Evolutionary conservation across 64 coral and sea anemone genomes (phyloP).

Genomic region (Porites australiensis): DNA sequence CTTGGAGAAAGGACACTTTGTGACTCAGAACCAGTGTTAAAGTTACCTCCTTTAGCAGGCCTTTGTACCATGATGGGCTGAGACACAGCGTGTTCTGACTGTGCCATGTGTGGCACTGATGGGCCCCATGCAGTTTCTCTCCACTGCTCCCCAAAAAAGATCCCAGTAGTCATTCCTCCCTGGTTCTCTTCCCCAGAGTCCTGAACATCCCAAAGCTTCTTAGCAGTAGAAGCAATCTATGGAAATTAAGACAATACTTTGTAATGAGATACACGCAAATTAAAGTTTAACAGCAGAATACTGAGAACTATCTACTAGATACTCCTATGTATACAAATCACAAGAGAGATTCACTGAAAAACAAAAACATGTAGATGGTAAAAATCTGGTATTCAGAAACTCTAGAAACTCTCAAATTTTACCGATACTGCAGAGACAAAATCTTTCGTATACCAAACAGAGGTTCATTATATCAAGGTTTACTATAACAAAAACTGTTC

Average conservation of each 20-base stretch:
- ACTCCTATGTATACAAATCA: too few relatives aligned
- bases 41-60: slow-evolving; percentile 79
- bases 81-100: slow-evolving; percentile 98
- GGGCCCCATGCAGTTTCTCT: slow-evolving; percentile 89
- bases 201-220: slow-evolving; percentile 96
- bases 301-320: too few relatives aligned
- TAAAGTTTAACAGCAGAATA: too few relatives aligned
- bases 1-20: slow-evolving; percentile 92
- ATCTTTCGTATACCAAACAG: too few relatives aligned
- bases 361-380: too few relatives aligned
- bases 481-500: slow-evolving; percentile 32
- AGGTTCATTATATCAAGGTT: too few relatives aligned
- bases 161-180: slow-evolving; percentile 76
- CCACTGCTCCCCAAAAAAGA: slow-evolving; percentile 91
- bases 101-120: slow-evolving; percentile 88
- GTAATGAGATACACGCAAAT: too few relatives aligned
- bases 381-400: too few relatives aligned
- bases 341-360: too few relatives aligned
- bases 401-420: too few relatives aligned
- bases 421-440: too few relatives aligned
- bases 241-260: not conserved
- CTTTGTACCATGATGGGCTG: slow-evolving; percentile 98
- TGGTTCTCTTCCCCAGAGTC: slow-evolving; percentile 86
- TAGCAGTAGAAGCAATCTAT: slow-evolving; percentile 97
- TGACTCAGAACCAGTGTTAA: slow-evolving; percentile 76